These are phyloP conservation scores for Crepidodera aurea DNA, from an alignment of 2,888 invertebrate genomes.

Conservation along the genomic window DNA sequence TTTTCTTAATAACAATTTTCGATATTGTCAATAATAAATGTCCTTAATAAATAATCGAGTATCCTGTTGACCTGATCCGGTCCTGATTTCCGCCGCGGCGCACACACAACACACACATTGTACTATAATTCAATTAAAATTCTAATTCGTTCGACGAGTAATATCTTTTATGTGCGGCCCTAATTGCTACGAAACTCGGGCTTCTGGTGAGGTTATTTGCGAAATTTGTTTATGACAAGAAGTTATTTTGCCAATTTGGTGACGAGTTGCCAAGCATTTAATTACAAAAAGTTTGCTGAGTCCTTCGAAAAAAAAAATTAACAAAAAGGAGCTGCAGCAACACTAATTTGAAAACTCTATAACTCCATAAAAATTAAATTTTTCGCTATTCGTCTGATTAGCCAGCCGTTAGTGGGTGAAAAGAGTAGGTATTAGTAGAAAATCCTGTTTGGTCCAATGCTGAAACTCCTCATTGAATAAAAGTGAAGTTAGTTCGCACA, in stretches of 20 bases:
- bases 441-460: too few relatives aligned
- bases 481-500: too few relatives aligned
- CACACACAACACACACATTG: slow-evolving; percentile 43
- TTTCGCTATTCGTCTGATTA: too few relatives aligned
- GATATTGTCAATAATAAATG: too few relatives aligned
- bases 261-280: slow-evolving; percentile 23
- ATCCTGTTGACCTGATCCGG: too few relatives aligned
- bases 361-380: too few relatives aligned
- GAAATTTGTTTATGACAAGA: slow-evolving; percentile 31
- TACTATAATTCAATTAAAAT: slow-evolving; percentile 54
- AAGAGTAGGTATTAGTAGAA: too few relatives aligned
- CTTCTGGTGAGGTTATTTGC: slow-evolving; percentile 36
- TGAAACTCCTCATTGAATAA: too few relatives aligned
- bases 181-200: slow-evolving; percentile 50
- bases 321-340: neutral
- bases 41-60: too few relatives aligned
- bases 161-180: slow-evolving; percentile 53
- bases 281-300: slow-evolving; percentile 11
- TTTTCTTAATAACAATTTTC: too few relatives aligned
- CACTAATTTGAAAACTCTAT: neutral
- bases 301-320: neutral
- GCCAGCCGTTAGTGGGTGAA: too few relatives aligned
- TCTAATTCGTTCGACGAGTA: slow-evolving; percentile 55
- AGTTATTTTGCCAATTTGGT: slow-evolving; percentile 27
- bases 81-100: slow-evolving; percentile 9